These are phyloP conservation scores for Nerophis lumbriciformis DNA, from an alignment of 2,113 vertebrate species.

Conservation along the genomic window DNA sequence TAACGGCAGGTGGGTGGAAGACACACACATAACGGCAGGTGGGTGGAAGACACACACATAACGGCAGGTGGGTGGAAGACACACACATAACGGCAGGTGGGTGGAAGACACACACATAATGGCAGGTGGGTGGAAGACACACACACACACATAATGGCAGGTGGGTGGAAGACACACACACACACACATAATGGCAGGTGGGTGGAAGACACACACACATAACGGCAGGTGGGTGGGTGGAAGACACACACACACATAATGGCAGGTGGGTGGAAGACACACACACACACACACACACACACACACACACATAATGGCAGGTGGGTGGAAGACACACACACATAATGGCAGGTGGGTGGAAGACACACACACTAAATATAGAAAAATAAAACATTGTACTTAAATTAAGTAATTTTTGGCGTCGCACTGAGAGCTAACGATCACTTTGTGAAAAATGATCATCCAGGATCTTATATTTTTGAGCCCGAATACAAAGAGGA, in stretches of 20 bases:
- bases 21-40: neutral
- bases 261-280: slow-evolving; percentile 78
- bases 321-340: slow-evolving; percentile 60
- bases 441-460: no score
- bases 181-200: no score
- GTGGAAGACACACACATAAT: slow-evolving; percentile 27
- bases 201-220: neutral
- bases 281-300: neutral
- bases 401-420: no score
- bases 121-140: no score
- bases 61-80: no score
- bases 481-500: no score
- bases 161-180: slow-evolving; percentile 59
- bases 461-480: no score
- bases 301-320: slow-evolving; percentile 50
- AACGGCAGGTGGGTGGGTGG: slow-evolving; percentile 83
- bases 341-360: no score
- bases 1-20: slow-evolving; percentile 72
- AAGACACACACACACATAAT: slow-evolving; percentile 69
- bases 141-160: slow-evolving; percentile 84
- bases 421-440: no score
- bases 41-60: no score
- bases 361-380: no score
- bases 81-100: slow-evolving; percentile 70
- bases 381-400: no score